phyloP scores from a whole-genome alignment of 2,113 vertebrate species.

The Cheirogaleus medius region DNA sequence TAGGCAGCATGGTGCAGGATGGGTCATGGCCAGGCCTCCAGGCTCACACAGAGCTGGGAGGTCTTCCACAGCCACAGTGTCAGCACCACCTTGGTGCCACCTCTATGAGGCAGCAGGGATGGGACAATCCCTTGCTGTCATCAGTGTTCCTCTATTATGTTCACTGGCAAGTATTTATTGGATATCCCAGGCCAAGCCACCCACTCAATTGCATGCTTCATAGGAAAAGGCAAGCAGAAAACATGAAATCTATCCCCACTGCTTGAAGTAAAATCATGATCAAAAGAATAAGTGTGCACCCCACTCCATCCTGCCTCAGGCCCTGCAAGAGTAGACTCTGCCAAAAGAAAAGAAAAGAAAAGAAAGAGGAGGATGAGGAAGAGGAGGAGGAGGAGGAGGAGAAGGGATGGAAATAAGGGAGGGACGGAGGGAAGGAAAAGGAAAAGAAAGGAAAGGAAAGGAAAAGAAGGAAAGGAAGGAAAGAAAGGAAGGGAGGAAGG shows the following conservation, averaged over 20 bases:
- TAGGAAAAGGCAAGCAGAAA: conserved; percentile 48
- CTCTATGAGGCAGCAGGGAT: not conserved
- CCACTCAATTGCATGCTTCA: conserved; percentile 39
- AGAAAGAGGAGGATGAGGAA: not conserved
- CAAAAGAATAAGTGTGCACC: not conserved
- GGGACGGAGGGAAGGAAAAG: not conserved
- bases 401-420: too few species aligned
- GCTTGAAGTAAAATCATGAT: conserved; percentile 43
- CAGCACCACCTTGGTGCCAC: not conserved
- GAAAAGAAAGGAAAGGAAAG: not conserved
- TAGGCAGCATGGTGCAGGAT: not conserved
- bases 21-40: not conserved
- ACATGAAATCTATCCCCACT: conserved; percentile 10
- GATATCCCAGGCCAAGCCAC: not conserved
- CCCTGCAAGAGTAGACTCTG: not conserved
- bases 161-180: conserved; percentile 55
- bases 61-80: not conserved
- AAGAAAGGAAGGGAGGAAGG: not conserved
- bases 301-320: not conserved
- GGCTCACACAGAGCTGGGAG: not conserved
- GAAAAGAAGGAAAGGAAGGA: not conserved
- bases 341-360: not conserved
- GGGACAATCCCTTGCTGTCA: not conserved
- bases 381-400: fast-evolving
- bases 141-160: conserved; percentile 11